Conservation (phyloP, 2,888 invertebrate genomes). For the Hetaerina titia region DNA sequence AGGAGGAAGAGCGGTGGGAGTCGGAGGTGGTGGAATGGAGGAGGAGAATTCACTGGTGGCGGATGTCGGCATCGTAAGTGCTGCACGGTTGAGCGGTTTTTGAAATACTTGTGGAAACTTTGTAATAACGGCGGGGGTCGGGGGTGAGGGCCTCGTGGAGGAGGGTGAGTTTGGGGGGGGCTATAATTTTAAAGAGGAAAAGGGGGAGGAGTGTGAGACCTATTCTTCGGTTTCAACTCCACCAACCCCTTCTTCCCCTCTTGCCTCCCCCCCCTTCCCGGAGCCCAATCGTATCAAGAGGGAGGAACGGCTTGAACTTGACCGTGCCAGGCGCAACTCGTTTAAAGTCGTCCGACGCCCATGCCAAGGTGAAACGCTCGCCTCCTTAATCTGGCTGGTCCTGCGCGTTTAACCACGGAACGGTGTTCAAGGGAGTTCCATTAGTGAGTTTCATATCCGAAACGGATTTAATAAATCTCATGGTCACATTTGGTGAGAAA, state of each 20-base stretch:
- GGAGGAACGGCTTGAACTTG: background rate
- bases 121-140: background rate
- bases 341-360: background rate
- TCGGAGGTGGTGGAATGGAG: background rate
- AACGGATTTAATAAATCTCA: no score
- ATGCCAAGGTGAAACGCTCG: background rate
- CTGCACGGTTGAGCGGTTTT: constrained; percentile 46
- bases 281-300: no score
- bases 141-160: background rate
- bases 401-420: background rate
- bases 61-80: constrained; percentile 59
- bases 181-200: background rate
- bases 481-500: no score
- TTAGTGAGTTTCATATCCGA: background rate
- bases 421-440: background rate
- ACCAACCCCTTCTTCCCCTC: no score
- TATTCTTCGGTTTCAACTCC: no score
- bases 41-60: constrained; percentile 18
- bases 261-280: no score
- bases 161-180: background rate
- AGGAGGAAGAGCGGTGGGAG: background rate
- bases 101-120: constrained; percentile 16
- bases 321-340: background rate
- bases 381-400: background rate
- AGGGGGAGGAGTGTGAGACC: background rate